Evolutionary conservation across 2,888 invertebrate species (phyloP).

Genomic region (Xanthostigma xanthostigma): DNA sequence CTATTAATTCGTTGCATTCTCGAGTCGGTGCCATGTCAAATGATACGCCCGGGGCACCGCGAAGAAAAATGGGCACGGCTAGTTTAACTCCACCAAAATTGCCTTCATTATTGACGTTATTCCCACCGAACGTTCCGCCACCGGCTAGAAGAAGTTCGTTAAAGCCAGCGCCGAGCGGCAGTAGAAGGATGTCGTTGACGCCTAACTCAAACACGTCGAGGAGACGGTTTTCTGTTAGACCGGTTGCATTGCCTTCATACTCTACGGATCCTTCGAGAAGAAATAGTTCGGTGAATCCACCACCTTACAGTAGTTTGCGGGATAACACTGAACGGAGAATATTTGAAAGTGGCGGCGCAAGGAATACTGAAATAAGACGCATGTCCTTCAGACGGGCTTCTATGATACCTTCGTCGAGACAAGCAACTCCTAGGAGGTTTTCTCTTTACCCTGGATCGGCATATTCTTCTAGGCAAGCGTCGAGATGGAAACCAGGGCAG

Average conservation of each 20-base stretch:
- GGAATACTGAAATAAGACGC: conserved; percentile 17
- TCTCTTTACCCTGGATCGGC: conserved; percentile 15
- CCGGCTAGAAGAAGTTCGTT: conserved; percentile 24
- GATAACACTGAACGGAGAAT: neutral
- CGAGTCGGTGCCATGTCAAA: conserved; percentile 28
- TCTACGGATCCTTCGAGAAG: conserved; percentile 5
- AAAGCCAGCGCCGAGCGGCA: conserved; percentile 15
- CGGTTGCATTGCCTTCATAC: conserved; percentile 5
- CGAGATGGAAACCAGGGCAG: conserved; percentile 11
- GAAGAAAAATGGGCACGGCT: conserved; percentile 38
- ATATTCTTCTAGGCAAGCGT: conserved; percentile 14
- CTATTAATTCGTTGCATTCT: conserved; percentile 52
- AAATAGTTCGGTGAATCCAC: conserved; percentile 13
- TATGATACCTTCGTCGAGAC: conserved; percentile 29
- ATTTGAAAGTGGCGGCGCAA: neutral
- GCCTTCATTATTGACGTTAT: conserved; percentile 32
- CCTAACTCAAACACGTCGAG: neutral
- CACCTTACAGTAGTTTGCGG: neutral
- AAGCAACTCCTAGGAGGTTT: conserved; percentile 19
- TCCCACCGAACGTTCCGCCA: conserved; percentile 21
- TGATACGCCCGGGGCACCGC: conserved; percentile 21
- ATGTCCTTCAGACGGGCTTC: conserved; percentile 29
- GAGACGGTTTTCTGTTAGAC: conserved; percentile 9
- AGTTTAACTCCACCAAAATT: conserved; percentile 32
- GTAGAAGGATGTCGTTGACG: conserved; percentile 12